Base-by-base conservation (phyloP, 2,888 invertebrate species). In the Ephialtes manifestator region DNA sequence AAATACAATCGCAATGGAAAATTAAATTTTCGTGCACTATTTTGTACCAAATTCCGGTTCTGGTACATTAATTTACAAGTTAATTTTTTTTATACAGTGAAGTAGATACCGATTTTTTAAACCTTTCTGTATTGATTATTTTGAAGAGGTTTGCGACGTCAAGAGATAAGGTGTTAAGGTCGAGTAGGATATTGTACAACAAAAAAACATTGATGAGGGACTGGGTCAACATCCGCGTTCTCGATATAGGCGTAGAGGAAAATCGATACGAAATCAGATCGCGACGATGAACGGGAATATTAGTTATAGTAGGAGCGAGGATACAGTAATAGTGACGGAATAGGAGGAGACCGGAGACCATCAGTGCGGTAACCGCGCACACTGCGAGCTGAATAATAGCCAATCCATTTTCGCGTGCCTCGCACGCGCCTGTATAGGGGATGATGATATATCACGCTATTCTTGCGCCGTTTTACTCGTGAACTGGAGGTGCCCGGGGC, bases 341-440 rank as follows among this genome's bases (percentile, higher is more conserved):
- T 68, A 58, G 75, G 68, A 60, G 72, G 51, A 58, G 35, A 24
- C 48, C 65, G 39, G 20, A 67, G 68, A 60, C 39, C 68, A 75
- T 81, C 60, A 43, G 70, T 20, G 43, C 48, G 68, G 53, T 67
- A 67, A 55, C 77, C 31, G 13, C 28, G 24, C 67, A 68, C 60
- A 70, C 51, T 72, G 55, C 65, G 74, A 84, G 46, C 81, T 81
- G 65, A 84, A 84, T 84, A 84, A 84, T 81, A 81, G 84, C 78
- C 81, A 84, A 84, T 84, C 84, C 84, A 84, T 84, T 84, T 81
- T 84, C 81, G 35, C 78, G 46, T 70, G 48, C 48, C 72, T 81
- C 81, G 35, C 75, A n/a, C 72, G 60, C 48, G 72, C 39, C 43
- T 39, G 18, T n/a, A 55, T 18, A 8, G 24, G 20, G 58, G 80